Conservation (phyloP, 1,140 invertebrate species). For the Dryas iulia region DNA sequence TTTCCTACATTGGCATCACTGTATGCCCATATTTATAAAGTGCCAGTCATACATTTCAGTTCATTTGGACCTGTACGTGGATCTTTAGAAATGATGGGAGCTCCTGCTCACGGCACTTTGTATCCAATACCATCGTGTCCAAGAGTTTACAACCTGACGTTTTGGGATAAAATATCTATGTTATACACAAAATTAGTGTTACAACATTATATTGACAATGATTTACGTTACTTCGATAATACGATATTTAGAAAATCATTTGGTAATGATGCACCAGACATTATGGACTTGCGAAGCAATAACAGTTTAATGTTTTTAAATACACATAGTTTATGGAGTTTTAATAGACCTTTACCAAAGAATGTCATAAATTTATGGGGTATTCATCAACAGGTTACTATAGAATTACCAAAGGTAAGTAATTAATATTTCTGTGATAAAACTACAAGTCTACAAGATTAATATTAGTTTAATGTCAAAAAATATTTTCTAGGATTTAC, state of each 20-base stretch:
- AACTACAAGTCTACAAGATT: too few relatives aligned
- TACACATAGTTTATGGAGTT: constrained; percentile 65
- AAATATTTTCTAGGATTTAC: constrained; percentile 19
- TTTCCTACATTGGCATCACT: constrained; percentile 24
- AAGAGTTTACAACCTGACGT: constrained; percentile 29
- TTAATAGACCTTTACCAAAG: constrained; percentile 73
- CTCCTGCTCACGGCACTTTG: constrained; percentile 17
- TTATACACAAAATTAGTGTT: constrained; percentile 14
- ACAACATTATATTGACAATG: neutral
- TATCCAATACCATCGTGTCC: constrained; percentile 36
- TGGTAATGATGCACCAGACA: neutral
- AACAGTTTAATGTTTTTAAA: constrained; percentile 67
- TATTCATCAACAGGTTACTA: constrained; percentile 71
- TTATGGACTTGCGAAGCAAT: neutral
- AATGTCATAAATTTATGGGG: constrained; percentile 82
- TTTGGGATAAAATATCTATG: constrained; percentile 32
- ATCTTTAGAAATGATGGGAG: constrained; percentile 34
- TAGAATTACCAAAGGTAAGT: constrained; percentile 60
- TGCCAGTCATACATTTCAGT: constrained; percentile 46
- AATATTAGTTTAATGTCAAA: too few relatives aligned
- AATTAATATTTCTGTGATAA: neutral
- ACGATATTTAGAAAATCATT: neutral
- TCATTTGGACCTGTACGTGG: constrained; percentile 35
- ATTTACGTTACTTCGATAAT: neutral
- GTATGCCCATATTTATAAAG: constrained; percentile 42